Evolutionary conservation across 2,888 invertebrate species (phyloP).

Genomic region (Hipparchia sbordonii): DNA sequence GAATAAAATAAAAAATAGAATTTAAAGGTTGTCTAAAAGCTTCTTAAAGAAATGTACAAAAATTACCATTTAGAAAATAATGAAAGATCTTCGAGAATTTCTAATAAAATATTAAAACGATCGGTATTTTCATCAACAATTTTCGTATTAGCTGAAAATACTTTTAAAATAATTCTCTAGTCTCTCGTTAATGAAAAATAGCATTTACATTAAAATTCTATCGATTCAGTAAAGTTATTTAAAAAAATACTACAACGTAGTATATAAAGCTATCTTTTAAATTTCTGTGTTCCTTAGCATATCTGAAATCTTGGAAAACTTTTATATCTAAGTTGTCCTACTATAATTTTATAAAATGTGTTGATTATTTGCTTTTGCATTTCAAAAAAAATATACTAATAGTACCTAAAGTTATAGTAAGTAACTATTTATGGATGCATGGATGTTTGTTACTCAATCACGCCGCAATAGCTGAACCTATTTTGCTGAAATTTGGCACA

Average conservation of each 20-base stretch:
- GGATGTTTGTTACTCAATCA: too few species aligned
- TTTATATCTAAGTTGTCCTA: too few species aligned
- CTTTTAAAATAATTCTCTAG: not conserved
- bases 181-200: slow-evolving; percentile 1
- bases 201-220: slow-evolving; percentile 3
- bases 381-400: too few species aligned
- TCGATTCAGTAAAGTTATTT: not conserved
- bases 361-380: too few species aligned
- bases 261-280: not conserved
- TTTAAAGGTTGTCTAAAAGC: not conserved
- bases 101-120: not conserved
- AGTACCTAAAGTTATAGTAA: too few species aligned
- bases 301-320: not conserved
- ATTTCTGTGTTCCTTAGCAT: not conserved
- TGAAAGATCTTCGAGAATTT: not conserved
- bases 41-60: not conserved
- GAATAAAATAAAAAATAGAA: too few species aligned
- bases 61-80: not conserved
- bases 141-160: slow-evolving; percentile 4
- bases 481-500: too few species aligned
- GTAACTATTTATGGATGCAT: too few species aligned
- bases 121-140: not conserved
- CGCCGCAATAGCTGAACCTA: too few species aligned
- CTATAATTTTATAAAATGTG: too few species aligned
- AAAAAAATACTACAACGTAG: too few species aligned